Conservation (phyloP, 37 sponge, comb jelly and placozoan species). For the Hormiphora californensis region DNA sequence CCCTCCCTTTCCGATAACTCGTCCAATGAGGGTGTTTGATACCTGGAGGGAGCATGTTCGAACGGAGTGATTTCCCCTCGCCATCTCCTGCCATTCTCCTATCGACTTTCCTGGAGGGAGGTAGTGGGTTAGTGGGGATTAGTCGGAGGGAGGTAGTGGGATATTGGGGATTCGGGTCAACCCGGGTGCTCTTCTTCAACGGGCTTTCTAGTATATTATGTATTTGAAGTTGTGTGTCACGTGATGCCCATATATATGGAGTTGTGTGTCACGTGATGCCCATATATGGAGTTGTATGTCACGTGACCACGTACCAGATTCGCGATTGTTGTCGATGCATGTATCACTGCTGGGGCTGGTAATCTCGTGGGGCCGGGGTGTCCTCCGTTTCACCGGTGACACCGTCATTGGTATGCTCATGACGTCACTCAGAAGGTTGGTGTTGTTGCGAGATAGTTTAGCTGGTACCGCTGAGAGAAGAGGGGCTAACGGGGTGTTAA, state of each 20-base stretch:
- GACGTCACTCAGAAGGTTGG: not conserved
- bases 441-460: not conserved
- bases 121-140: not conserved
- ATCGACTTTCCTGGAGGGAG: not conserved
- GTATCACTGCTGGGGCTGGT: constrained; percentile 49
- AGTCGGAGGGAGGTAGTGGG: not conserved
- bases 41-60: not conserved
- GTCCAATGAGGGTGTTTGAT: constrained; percentile 54
- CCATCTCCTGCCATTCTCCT: constrained; percentile 28
- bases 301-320: too few species aligned
- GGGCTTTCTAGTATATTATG: too few species aligned
- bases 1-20: constrained; percentile 81
- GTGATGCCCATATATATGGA: too few species aligned
- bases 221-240: too few species aligned
- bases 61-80: not conserved
- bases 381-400: constrained; percentile 39
- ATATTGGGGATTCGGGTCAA: not conserved
- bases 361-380: constrained; percentile 35
- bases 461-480: not conserved
- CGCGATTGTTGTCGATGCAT: constrained; percentile 39
- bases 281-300: too few species aligned
- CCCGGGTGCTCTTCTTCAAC: not conserved
- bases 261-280: too few species aligned
- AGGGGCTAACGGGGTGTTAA: not conserved
- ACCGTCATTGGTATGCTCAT: constrained; percentile 12